These are phyloP conservation scores for Drosophila kurseongensis DNA, from an alignment of 1,140 invertebrate genomes.

Conservation along the genomic window DNA sequence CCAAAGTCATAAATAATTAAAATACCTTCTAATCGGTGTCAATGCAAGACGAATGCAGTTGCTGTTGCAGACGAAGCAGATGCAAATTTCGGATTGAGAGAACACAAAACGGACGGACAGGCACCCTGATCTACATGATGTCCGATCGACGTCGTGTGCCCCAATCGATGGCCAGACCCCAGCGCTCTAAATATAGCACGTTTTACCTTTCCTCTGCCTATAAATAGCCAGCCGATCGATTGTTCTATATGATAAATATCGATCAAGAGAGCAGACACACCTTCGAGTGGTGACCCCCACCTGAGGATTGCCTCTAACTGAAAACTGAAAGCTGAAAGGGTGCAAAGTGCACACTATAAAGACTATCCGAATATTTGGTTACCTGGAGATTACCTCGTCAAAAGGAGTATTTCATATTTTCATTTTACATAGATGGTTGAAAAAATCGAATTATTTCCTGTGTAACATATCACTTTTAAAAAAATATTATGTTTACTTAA, in stretches of 20 bases:
- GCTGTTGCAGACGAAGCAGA: constrained; percentile 13
- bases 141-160: constrained; percentile 61
- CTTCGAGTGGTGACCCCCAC: constrained; percentile 23
- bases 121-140: constrained; percentile 56
- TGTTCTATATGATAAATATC: constrained; percentile 53
- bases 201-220: constrained; percentile 69
- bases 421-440: no score
- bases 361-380: background rate
- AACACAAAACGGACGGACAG: constrained; percentile 38
- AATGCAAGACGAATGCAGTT: constrained; percentile 58
- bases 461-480: background rate
- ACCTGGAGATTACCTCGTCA: background rate
- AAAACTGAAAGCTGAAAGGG: background rate
- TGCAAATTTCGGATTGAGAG: constrained; percentile 25
- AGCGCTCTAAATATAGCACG: constrained; percentile 50
- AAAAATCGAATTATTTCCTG: background rate
- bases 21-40: constrained; percentile 83
- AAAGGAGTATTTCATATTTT: no score
- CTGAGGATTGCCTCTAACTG: background rate
- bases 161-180: constrained; percentile 71
- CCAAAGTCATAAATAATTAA: constrained; percentile 83
- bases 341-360: constrained; percentile 4
- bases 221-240: constrained; percentile 37
- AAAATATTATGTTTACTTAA: background rate
- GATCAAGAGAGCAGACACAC: constrained; percentile 37